A percentile compares a stretch with the other conserved stretches of the same genome.
Evolutionary conservation across 2,797 vertebrate genomes (phyloP).

Genomic region (Tokudaia muenninki): DNA sequence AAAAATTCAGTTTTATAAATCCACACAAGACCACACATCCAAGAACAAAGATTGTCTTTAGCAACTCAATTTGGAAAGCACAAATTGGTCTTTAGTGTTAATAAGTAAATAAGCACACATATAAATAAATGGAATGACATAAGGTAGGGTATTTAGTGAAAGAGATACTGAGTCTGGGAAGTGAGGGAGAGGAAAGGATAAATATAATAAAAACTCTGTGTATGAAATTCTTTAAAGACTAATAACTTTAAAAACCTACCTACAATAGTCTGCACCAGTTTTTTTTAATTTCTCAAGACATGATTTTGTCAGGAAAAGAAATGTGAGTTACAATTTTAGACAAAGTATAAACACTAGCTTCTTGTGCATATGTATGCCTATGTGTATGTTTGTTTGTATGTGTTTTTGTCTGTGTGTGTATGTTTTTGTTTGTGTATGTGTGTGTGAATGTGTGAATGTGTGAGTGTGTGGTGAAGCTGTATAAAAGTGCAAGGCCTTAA

Average conservation of each 20-base stretch:
- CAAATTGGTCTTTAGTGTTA: background rate
- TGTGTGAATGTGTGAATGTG: background rate
- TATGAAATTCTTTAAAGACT: background rate
- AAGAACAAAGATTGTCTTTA: background rate
- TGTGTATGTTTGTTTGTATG: background rate
- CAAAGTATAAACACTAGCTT: background rate
- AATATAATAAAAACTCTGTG: background rate
- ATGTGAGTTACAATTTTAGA: conserved; percentile 1
- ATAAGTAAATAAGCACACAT: background rate
- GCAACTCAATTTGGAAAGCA: background rate
- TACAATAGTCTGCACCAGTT: background rate
- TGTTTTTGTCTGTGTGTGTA: background rate
- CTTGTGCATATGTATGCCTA: background rate
- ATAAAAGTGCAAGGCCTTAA: background rate
- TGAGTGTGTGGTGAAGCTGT: background rate
- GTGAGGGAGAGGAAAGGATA: background rate
- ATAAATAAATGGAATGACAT: background rate
- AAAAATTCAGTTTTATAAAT: conserved; percentile 33
- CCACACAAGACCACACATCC: background rate
- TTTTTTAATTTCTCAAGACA: background rate
- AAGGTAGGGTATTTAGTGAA: background rate
- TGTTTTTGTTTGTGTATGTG: background rate
- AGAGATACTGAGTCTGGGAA: background rate
- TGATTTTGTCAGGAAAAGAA: background rate
- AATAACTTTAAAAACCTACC: background rate